Percentiles rank a stretch among this genome's conserved stretches.
These are phyloP conservation scores for Pemphredon lugubris DNA, from an alignment of 2,888 invertebrate species.

Conservation along the genomic window DNA sequence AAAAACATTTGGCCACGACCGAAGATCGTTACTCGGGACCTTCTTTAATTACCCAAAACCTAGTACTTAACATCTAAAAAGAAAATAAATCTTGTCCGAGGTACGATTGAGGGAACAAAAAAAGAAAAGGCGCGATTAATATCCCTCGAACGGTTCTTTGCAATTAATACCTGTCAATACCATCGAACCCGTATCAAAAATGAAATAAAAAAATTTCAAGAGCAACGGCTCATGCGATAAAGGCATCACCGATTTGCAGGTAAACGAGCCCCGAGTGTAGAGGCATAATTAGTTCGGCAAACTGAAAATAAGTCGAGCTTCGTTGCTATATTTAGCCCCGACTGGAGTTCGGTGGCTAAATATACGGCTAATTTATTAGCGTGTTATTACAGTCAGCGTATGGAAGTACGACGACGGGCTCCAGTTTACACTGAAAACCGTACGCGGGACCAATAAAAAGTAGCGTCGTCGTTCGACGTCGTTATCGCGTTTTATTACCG, in stretches of 20 bases:
- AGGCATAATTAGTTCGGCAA: slow-evolving; percentile 53
- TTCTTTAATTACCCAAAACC: too few relatives aligned
- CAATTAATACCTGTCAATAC: too few relatives aligned
- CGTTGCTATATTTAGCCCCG: slow-evolving; percentile 43
- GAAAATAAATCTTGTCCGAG: too few relatives aligned
- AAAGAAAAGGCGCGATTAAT: too few relatives aligned
- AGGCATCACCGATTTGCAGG: too few relatives aligned
- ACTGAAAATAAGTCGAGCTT: slow-evolving; percentile 39
- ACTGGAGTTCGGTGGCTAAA: slow-evolving; percentile 45
- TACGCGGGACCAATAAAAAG: slow-evolving; percentile 6
- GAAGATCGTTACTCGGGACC: background rate
- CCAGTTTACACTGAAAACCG: slow-evolving; percentile 19
- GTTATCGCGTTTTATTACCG: background rate
- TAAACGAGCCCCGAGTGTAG: too few relatives aligned
- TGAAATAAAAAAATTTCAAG: too few relatives aligned
- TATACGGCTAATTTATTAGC: slow-evolving; percentile 63
- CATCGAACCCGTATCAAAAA: too few relatives aligned
- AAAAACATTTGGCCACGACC: background rate
- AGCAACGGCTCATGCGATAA: too few relatives aligned
- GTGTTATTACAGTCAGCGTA: slow-evolving; percentile 37
- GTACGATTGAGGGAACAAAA: too few relatives aligned
- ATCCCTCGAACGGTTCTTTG: too few relatives aligned
- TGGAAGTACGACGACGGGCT: slow-evolving; percentile 16
- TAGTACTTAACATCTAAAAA: too few relatives aligned
- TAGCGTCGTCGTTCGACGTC: background rate